Evolutionary conservation across 2,113 vertebrate species (phyloP).

Genomic region (Podilymbus podiceps): DNA sequence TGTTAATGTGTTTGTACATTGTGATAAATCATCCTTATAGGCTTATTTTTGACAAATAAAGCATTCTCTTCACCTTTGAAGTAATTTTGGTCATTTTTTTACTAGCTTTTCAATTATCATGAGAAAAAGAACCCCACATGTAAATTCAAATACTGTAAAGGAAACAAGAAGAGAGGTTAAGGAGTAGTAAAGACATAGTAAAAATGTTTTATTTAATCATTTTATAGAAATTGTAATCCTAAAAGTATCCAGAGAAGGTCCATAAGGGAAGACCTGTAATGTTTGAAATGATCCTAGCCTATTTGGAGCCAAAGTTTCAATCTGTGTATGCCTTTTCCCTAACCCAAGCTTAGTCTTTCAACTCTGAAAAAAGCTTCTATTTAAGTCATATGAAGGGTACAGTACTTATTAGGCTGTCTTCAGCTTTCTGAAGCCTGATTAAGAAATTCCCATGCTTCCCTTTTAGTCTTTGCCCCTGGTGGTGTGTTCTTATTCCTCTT

Average conservation of each 20-base stretch:
- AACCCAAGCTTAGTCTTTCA: background rate
- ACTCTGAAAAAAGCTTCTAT: background rate
- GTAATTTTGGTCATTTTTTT: background rate
- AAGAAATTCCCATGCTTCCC: background rate
- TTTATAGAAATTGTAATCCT: background rate
- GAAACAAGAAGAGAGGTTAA: background rate
- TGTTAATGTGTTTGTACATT: background rate
- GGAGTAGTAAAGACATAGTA: background rate
- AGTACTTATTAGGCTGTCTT: background rate
- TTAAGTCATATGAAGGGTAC: background rate
- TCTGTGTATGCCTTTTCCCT: background rate
- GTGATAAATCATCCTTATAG: background rate
- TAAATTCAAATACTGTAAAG: background rate
- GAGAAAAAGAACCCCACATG: background rate
- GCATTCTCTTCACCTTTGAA: background rate
- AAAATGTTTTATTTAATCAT: background rate
- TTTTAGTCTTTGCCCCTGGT: background rate
- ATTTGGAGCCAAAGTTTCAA: background rate
- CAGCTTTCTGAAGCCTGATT: background rate
- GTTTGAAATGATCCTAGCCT: background rate
- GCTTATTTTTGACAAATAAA: background rate
- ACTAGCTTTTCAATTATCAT: background rate
- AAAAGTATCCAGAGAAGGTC: background rate
- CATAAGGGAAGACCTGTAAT: background rate
- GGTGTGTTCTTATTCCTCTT: background rate